These are phyloP conservation scores for Mongoloraphidia duomilia DNA, from an alignment of 2,888 invertebrate species.

Conservation along the genomic window DNA sequence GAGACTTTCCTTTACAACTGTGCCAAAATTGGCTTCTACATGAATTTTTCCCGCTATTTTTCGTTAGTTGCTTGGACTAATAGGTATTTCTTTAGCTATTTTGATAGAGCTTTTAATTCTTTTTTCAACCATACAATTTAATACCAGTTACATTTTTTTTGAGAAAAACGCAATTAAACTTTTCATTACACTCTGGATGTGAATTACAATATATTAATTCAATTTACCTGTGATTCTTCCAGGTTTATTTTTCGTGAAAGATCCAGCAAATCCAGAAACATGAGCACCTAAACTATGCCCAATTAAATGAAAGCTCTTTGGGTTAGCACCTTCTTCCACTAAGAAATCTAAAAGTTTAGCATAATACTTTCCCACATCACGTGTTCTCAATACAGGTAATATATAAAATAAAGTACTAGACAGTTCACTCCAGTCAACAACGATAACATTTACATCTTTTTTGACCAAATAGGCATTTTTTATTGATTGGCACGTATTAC, in stretches of 20 bases:
- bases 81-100: too few species aligned
- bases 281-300: slow-evolving; percentile 47
- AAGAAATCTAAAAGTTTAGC: slow-evolving; percentile 32
- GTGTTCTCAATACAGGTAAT: slow-evolving; percentile 26
- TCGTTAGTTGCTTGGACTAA: too few species aligned
- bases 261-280: slow-evolving; percentile 30
- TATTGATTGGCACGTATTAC: slow-evolving; percentile 29
- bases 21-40: too few species aligned
- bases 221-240: slow-evolving; percentile 20
- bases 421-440: slow-evolving; percentile 34
- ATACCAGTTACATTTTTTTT: too few species aligned
- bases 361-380: slow-evolving; percentile 35
- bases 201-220: too few species aligned
- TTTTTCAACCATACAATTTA: too few species aligned
- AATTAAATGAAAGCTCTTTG: slow-evolving; percentile 34
- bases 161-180: too few species aligned
- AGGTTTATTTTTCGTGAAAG: slow-evolving; percentile 14
- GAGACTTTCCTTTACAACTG: too few species aligned
- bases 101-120: too few species aligned
- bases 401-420: slow-evolving; percentile 30
- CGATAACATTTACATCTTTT: slow-evolving; percentile 35
- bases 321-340: slow-evolving; percentile 22
- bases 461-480: slow-evolving; percentile 30
- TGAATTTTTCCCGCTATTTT: too few species aligned
- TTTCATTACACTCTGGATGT: too few species aligned